These are phyloP conservation scores for Lasioglossum albipes DNA, from an alignment of 1,140 invertebrate species.

Conservation along the genomic window DNA sequence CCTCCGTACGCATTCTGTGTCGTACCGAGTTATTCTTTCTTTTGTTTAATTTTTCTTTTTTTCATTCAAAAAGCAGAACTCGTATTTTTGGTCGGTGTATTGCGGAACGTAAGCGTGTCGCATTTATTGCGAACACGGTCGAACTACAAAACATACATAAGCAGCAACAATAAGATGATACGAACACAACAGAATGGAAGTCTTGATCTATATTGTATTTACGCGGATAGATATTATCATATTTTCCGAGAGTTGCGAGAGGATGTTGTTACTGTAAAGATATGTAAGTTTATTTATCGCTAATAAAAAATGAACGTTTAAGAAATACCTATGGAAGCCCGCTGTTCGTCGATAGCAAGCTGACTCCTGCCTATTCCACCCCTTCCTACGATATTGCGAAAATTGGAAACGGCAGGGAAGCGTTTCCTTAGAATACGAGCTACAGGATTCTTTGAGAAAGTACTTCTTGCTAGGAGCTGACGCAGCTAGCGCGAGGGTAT, in stretches of 20 bases:
- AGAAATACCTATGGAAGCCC: constrained; percentile 50
- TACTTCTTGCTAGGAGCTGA: background rate
- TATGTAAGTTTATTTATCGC: constrained; percentile 81
- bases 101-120: constrained; percentile 12
- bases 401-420: too few relatives aligned
- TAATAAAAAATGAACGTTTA: constrained; percentile 79
- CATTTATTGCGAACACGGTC: background rate
- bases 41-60: background rate
- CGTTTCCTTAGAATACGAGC: background rate
- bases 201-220: constrained; percentile 65
- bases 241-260: constrained; percentile 79
- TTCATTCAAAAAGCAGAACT: background rate
- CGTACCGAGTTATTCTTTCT: constrained; percentile 41
- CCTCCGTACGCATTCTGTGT: constrained; percentile 30
- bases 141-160: constrained; percentile 2
- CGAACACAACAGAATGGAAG: constrained; percentile 38
- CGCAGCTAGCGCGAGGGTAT: background rate
- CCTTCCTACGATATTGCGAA: background rate
- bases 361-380: background rate
- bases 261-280: constrained; percentile 80
- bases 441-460: background rate
- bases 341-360: background rate
- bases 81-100: constrained; percentile 20
- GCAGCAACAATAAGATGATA: constrained; percentile 26
- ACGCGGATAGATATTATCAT: constrained; percentile 71